Conservation (phyloP, 2,797 vertebrate species). For the Chromis chromis region DNA sequence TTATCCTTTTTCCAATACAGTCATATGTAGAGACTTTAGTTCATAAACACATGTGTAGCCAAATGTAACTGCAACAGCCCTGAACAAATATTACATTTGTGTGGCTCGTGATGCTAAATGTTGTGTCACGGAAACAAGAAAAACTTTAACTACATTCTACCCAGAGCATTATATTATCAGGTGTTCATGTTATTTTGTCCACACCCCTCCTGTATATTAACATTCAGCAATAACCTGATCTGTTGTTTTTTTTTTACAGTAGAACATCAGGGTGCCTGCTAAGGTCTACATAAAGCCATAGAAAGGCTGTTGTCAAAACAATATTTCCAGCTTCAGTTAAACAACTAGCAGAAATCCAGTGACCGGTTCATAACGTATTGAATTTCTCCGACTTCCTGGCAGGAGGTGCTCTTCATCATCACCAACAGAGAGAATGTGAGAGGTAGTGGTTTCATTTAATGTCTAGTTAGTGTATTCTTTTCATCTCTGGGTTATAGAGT, state of each 20-base stretch:
- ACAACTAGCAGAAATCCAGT: conserved; percentile 41
- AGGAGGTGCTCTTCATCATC: conserved; percentile 39
- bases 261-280: neutral
- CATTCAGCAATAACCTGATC: conserved; percentile 1
- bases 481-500: conserved; percentile 70
- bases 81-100: conserved; percentile 17
- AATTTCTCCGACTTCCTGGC: conserved; percentile 63
- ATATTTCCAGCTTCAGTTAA: conserved; percentile 31
- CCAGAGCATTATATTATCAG: neutral
- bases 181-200: conserved; percentile 29
- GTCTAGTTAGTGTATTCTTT: conserved; percentile 69
- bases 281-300: neutral
- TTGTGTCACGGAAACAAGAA: neutral
- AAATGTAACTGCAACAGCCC: conserved; percentile 4
- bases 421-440: conserved; percentile 57
- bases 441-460: conserved; percentile 71
- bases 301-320: conserved; percentile 42
- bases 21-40: conserved; percentile 8
- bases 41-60: conserved; percentile 25
- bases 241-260: neutral
- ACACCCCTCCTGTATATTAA: neutral
- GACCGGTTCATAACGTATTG: conserved; percentile 50
- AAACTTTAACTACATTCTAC: neutral
- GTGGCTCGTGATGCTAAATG: neutral
- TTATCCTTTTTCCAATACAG: conserved; percentile 46